phyloP scores from a whole-genome alignment of 2,888 invertebrate species.

The Archips crataeganus region DNA sequence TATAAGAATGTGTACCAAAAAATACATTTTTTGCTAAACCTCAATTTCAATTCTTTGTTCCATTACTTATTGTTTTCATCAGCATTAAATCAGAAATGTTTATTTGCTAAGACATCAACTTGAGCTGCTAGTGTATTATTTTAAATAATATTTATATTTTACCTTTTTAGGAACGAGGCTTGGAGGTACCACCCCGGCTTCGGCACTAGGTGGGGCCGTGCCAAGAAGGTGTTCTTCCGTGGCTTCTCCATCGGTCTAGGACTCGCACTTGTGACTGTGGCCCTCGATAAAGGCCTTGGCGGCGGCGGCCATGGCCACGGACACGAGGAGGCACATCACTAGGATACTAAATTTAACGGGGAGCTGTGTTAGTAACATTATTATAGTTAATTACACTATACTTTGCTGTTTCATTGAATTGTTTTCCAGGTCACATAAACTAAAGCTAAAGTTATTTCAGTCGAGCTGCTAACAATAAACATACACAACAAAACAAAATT shows the following conservation, averaged over 20 bases:
- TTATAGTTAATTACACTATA: slow-evolving; percentile 14
- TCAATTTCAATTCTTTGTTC: no score
- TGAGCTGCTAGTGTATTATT: no score
- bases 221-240: slow-evolving; percentile 82
- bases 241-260: slow-evolving; percentile 89
- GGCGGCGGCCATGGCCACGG: slow-evolving; percentile 72
- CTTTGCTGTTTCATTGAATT: slow-evolving; percentile 15
- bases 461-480: no score
- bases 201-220: slow-evolving; percentile 79
- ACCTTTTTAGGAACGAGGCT: slow-evolving; percentile 89
- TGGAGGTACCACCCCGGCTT: slow-evolving; percentile 91
- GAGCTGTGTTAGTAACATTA: slow-evolving; percentile 9
- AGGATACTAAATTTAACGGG: slow-evolving; percentile 3
- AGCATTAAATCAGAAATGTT: no score
- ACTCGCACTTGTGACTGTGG: slow-evolving; percentile 66
- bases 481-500: no score
- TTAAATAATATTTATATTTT: no score
- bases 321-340: slow-evolving; percentile 50
- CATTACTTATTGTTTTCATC: no score
- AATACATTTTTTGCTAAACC: no score
- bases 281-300: slow-evolving; percentile 53
- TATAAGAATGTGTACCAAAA: no score
- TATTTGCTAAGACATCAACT: no score
- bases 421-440: background rate
- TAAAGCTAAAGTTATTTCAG: no score